Conservation (phyloP, 2,797 vertebrate species). For the Austrolebias charrua region DNA sequence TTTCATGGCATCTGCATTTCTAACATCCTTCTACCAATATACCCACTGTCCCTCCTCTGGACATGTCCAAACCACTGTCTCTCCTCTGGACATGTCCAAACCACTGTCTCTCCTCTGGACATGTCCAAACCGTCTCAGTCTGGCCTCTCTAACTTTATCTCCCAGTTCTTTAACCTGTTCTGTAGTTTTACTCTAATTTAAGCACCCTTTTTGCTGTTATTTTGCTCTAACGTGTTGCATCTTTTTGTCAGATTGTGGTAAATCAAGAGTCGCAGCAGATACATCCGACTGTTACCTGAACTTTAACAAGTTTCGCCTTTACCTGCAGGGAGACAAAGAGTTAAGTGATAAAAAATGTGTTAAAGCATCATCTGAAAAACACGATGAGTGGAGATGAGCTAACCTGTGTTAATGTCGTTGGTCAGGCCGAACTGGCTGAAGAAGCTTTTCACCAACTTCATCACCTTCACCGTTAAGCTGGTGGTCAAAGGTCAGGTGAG, state of each 20-base stretch:
- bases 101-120: too few species aligned
- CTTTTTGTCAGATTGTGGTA: slow-evolving; percentile 76
- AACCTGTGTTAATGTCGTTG: slow-evolving; percentile 2
- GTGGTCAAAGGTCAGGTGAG: slow-evolving; percentile 87
- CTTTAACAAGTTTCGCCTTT: slow-evolving; percentile 83
- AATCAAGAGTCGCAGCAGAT: slow-evolving; percentile 77
- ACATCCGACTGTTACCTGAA: slow-evolving; percentile 82
- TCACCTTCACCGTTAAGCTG: slow-evolving; percentile 88
- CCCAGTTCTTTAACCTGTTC: too few species aligned
- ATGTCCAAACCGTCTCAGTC: too few species aligned
- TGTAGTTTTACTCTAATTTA: too few species aligned
- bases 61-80: too few species aligned
- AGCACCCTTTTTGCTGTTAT: not conserved
- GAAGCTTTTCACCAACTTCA: slow-evolving; percentile 85
- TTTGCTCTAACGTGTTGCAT: not conserved
- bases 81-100: too few species aligned
- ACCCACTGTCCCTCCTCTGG: too few species aligned
- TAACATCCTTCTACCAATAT: too few species aligned
- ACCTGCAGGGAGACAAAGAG: slow-evolving; percentile 85
- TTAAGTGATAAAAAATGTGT: slow-evolving; percentile 45
- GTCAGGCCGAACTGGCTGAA: slow-evolving; percentile 87
- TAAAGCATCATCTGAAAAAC: not conserved
- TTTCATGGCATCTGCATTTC: too few species aligned
- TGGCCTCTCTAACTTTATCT: too few species aligned
- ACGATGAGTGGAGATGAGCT: not conserved